Percentiles rank a stretch among this genome's conserved stretches.
phyloP scores from a whole-genome alignment of 2,113 vertebrate genomes.

The Zosterops pallidus region DNA sequence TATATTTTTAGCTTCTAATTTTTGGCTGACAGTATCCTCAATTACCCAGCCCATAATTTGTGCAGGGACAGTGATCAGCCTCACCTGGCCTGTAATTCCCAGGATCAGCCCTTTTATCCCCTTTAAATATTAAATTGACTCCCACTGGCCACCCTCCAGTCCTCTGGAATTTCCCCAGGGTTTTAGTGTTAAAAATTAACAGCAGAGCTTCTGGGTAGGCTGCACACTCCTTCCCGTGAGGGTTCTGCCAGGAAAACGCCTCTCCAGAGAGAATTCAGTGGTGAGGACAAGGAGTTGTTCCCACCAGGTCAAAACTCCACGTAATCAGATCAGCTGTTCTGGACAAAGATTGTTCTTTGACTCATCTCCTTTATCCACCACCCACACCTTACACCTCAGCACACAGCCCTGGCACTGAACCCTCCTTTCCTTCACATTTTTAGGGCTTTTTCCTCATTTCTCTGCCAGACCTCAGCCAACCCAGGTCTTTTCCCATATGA shows the following conservation, averaged over 20 bases:
- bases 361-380: neutral
- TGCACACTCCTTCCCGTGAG: neutral
- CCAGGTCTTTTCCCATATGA: fast-evolving
- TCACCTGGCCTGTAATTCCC: slow-evolving; percentile 41
- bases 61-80: neutral
- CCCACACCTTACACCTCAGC: slow-evolving; percentile 2
- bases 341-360: neutral
- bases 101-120: slow-evolving; percentile 32
- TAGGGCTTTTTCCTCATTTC: neutral
- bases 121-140: slow-evolving; percentile 27
- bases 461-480: neutral
- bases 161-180: slow-evolving; percentile 42
- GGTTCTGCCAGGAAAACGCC: neutral
- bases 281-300: neutral
- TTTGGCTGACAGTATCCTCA: slow-evolving; percentile 43
- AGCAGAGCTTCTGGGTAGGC: neutral
- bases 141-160: slow-evolving; percentile 9
- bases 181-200: slow-evolving; percentile 41
- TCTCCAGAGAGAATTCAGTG: neutral
- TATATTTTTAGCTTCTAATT: slow-evolving; percentile 61
- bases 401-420: neutral
- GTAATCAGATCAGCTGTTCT: neutral
- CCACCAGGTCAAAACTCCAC: neutral
- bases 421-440: neutral
- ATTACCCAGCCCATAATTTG: slow-evolving; percentile 42